Base-by-base conservation (phyloP, 1,140 invertebrate species). In the Conus betulinus region DNA sequence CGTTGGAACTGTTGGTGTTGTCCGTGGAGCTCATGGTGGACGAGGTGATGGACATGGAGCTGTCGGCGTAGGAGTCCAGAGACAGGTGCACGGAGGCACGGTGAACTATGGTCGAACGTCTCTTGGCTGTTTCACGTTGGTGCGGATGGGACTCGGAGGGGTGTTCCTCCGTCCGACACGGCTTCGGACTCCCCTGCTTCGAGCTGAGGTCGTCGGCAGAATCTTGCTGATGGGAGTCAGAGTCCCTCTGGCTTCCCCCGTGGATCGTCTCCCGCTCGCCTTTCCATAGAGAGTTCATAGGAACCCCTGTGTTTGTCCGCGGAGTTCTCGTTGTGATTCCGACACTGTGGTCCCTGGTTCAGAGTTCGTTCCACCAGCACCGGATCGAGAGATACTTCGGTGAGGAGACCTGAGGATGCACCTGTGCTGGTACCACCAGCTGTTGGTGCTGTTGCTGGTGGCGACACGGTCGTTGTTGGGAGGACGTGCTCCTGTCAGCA, bases 61-160 rank as follows among this genome's bases (percentile, higher is more conserved):
- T 57, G 7, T 87, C 85, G 7, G 52, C 25, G 13, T 20, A 67
- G 52, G 71, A 87, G 74, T 87, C 85, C 67, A 57, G 20, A 20
- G 85, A 78, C 15, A 87, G 74, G 25, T 87, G 85, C 6, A 87
- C 85, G 4, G 85, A 74, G 10, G 85, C 85, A 7, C 52, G 85
- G 53, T 87, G 85, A 11, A 79, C n/a, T 20, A 87, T 78, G 23
- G 74, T 57, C 5, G 85, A 78, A 0, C 51, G 63, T n/a, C 71
- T 63, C 67, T 23, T 71, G 20, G 67, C 67, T 20, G 67, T 4
- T 10, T 20, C 67, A 11, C 11, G 17, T 7, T 71, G 67, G 10
- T 63, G 60, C 17, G 10, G 60, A 71, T 71, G 67, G 23, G 67
- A 71, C 67, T 71, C 67, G 11, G 67, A 7, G 20, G 23, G 67